These are phyloP conservation scores for Megaceryle maxima DNA, from an alignment of 2,113 vertebrate species.

Conservation along the genomic window DNA sequence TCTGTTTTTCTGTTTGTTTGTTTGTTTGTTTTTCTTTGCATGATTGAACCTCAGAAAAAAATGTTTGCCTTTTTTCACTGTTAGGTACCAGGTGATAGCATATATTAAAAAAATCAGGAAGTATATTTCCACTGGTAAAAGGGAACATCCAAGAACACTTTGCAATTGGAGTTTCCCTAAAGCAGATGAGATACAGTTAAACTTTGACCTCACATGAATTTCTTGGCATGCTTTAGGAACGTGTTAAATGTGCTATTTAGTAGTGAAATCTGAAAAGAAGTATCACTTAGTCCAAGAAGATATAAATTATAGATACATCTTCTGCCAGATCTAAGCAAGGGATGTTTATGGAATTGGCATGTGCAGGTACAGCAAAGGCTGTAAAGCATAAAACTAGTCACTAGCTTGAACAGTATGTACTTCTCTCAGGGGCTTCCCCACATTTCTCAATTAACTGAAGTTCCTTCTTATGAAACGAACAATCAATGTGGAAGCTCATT, in stretches of 20 bases:
- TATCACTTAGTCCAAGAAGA: background rate
- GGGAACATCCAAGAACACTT: background rate
- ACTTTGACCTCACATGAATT: background rate
- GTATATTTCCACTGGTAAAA: background rate
- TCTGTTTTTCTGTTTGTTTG: background rate
- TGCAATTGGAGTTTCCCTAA: background rate
- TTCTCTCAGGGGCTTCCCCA: background rate
- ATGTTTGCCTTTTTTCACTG: background rate
- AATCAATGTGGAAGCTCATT: background rate
- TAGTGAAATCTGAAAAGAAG: background rate
- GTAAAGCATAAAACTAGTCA: slow-evolving; percentile 16
- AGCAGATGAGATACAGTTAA: background rate
- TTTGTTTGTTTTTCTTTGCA: background rate
- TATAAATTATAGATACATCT: slow-evolving; percentile 47
- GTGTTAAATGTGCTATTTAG: background rate
- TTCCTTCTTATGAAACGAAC: background rate
- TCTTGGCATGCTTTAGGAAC: background rate
- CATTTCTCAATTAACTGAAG: background rate
- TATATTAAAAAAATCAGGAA: background rate
- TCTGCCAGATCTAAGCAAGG: slow-evolving; percentile 2
- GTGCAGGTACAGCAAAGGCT: slow-evolving; percentile 10
- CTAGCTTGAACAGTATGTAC: background rate
- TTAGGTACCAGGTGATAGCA: background rate
- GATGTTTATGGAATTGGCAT: slow-evolving; percentile 1
- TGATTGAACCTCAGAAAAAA: background rate